Evolutionary conservation across 2,888 invertebrate genomes (phyloP).

Genomic region (Vandiemenella viatica): DNA sequence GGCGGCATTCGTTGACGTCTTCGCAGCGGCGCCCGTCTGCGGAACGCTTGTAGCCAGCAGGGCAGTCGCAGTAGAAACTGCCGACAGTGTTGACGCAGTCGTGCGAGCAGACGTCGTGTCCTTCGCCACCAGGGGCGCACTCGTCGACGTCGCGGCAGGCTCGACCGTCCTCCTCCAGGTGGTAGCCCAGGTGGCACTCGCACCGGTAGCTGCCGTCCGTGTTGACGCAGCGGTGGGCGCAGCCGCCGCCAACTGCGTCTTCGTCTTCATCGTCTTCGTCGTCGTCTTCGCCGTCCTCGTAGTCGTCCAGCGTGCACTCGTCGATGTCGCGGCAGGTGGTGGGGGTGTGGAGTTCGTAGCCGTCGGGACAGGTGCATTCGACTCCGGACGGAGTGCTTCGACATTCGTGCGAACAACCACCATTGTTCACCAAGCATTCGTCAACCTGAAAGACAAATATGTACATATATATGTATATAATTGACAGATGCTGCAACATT

Average conservation of each 20-base stretch:
- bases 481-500: no score
- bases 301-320: slow-evolving; percentile 24
- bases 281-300: slow-evolving; percentile 19
- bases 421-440: slow-evolving; percentile 32
- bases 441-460: no score
- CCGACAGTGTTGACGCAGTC: slow-evolving; percentile 32
- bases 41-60: slow-evolving; percentile 23
- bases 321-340: slow-evolving; percentile 26
- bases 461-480: no score
- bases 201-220: slow-evolving; percentile 26
- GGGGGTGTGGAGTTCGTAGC: slow-evolving; percentile 24
- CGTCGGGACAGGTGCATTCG: slow-evolving; percentile 32
- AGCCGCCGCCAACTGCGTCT: slow-evolving; percentile 23
- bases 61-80: slow-evolving; percentile 32
- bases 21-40: slow-evolving; percentile 24
- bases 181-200: slow-evolving; percentile 31
- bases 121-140: slow-evolving; percentile 28
- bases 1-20: slow-evolving; percentile 14
- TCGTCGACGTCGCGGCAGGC: slow-evolving; percentile 28
- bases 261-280: slow-evolving; percentile 23
- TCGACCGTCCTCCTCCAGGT: slow-evolving; percentile 23
- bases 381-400: slow-evolving; percentile 30
- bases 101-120: slow-evolving; percentile 40
- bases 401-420: slow-evolving; percentile 40
- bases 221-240: slow-evolving; percentile 34